phyloP scores from a whole-genome alignment of 1,140 invertebrate species.

The Drusus annulatus region DNA sequence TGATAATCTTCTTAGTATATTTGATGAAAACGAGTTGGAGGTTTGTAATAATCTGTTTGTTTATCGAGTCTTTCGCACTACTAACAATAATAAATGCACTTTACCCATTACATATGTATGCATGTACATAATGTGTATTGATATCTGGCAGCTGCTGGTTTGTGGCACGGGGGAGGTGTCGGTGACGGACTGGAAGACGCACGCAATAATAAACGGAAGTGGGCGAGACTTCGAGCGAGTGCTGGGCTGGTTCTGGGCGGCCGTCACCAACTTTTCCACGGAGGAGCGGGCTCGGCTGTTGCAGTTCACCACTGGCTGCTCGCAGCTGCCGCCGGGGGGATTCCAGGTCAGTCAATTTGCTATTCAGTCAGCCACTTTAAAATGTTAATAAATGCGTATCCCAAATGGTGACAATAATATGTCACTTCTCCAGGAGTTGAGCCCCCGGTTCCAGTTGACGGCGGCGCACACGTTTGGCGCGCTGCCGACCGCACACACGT shows the following conservation, averaged over 20 bases:
- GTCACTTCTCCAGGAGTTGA: too few species aligned
- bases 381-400: too few species aligned
- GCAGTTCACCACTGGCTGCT: slow-evolving; percentile 96
- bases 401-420: too few species aligned
- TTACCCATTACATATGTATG: too few species aligned
- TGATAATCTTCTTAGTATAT: slow-evolving; percentile 93
- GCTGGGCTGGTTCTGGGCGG: slow-evolving; percentile 95
- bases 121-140: slow-evolving; percentile 48
- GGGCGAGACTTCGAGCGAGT: slow-evolving; percentile 88
- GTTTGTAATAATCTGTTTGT: slow-evolving; percentile 69
- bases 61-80: neutral
- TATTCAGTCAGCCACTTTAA: too few species aligned
- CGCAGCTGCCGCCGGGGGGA: slow-evolving; percentile 92
- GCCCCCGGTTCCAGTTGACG: slow-evolving; percentile 92
- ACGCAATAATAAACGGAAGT: slow-evolving; percentile 89
- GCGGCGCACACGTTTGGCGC: slow-evolving; percentile 91
- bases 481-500: slow-evolving; percentile 94
- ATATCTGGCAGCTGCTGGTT: slow-evolving; percentile 86
- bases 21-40: slow-evolving; percentile 97
- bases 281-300: slow-evolving; percentile 94
- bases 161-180: slow-evolving; percentile 96
- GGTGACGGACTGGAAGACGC: slow-evolving; percentile 89
- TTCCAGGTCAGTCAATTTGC: too few species aligned
- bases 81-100: too few species aligned
- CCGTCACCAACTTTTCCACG: slow-evolving; percentile 90